Evolutionary conservation across 2,113 vertebrate genomes (phyloP).

Genomic region (Setophaga kirtlandii): DNA sequence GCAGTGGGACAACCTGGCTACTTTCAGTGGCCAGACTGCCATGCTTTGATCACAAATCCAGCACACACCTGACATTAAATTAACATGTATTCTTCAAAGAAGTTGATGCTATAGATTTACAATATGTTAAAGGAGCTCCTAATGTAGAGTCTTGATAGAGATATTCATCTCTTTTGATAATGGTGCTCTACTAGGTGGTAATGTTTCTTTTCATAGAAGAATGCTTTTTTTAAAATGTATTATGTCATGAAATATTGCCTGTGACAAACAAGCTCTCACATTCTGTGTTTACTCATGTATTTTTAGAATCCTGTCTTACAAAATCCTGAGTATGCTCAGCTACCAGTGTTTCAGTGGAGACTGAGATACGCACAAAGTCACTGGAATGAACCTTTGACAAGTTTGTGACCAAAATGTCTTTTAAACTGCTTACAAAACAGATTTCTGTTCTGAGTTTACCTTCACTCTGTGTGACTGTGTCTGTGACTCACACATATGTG

Average conservation of each 20-base stretch:
- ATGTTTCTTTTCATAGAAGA: background rate
- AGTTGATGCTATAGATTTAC: background rate
- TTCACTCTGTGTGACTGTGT: background rate
- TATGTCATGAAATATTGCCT: background rate
- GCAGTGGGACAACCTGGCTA: background rate
- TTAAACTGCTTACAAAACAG: background rate
- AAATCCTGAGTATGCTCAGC: background rate
- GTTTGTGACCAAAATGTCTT: background rate
- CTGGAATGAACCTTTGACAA: background rate
- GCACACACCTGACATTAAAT: background rate
- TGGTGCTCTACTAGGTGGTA: background rate
- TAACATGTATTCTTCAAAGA: background rate
- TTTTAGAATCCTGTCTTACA: background rate
- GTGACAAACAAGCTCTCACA: background rate
- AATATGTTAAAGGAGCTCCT: background rate
- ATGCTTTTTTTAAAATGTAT: background rate
- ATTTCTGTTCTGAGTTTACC: background rate
- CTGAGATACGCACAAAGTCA: background rate
- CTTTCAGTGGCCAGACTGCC: background rate
- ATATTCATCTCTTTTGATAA: background rate
- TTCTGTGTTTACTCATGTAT: background rate
- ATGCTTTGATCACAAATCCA: background rate
- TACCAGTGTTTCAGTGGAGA: background rate
- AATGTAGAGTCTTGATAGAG: background rate
- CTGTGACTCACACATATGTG: accelerated